A percentile compares a stretch with the other conserved stretches of the same genome.
Conservation (phyloP, 2,888 invertebrate species). For the Apocheima hispidaria region DNA sequence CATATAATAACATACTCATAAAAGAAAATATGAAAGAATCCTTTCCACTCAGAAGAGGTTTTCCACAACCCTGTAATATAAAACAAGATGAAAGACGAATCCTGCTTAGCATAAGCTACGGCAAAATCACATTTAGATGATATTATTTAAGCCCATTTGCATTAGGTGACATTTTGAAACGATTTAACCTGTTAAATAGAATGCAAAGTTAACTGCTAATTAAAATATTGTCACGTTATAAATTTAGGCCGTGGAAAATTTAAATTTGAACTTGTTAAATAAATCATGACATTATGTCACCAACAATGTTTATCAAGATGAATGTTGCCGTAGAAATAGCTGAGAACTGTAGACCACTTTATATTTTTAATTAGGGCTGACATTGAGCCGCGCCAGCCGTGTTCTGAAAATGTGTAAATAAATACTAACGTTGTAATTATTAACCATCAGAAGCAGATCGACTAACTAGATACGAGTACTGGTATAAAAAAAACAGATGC, state of each 20-base stretch:
- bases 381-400: constrained; percentile 3
- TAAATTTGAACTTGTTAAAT: constrained; percentile 14
- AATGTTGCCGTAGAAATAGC: constrained; percentile 14
- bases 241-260: constrained; percentile 14
- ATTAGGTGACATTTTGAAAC: constrained; percentile 56
- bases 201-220: constrained; percentile 23
- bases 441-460: background rate
- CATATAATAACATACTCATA: constrained; percentile 41
- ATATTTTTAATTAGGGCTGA: constrained; percentile 19
- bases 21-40: constrained; percentile 51
- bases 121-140: constrained; percentile 53
- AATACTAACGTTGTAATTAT: constrained; percentile 6
- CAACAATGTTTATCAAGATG: constrained; percentile 14
- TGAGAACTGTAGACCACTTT: constrained; percentile 1
- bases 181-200: constrained; percentile 35
- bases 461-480: background rate
- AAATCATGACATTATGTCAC: constrained; percentile 13
- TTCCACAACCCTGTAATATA: constrained; percentile 63
- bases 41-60: constrained; percentile 49
- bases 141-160: constrained; percentile 53
- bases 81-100: constrained; percentile 69
- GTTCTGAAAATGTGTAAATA: constrained; percentile 4
- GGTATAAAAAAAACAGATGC: constrained; percentile 11
- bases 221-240: constrained; percentile 23
- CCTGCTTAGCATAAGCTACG: constrained; percentile 70